Base-by-base conservation (phyloP, 2,797 vertebrate species). In the Mastacembelus armatus region DNA sequence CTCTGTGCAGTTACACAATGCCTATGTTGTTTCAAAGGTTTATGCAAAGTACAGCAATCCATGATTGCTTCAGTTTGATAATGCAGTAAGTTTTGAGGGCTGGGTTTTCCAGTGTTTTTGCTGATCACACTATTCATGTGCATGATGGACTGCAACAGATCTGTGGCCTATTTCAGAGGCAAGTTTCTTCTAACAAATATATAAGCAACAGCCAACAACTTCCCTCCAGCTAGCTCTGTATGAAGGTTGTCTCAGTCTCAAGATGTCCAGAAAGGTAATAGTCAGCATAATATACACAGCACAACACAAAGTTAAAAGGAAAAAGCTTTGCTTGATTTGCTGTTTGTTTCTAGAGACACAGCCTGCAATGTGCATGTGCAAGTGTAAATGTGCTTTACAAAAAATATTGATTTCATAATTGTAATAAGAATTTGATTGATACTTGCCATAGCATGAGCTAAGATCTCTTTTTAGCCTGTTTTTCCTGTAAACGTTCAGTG, bases 241-340 rank as follows among this genome's bases (percentile, higher is more conserved):
- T 84, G 84, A 77, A 84, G 75, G 75, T 85, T 80, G 81, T 80
- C 78, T 82, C 65, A 76, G 74, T 67, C 69, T 88, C 55, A 71
- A 75, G 79, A 81, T 83, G 84, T 84, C 62, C 21, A 55, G 16
- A 87, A 91, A 84, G 38, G 38, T 65, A 78, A 80, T 71, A 32
- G 84, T 93, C 91, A 94, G 92, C 93, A 90, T 73, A 84, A 85
- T 70, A 55, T 18, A 65, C 66, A 78, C 38, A 55, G 54, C 70
- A 85, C 68, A 81, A 65, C 77, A 73, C 7, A 50, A 48, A 72
- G 44, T 56, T 38, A 68, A 54, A 60, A 70, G 68, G 26, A 60
- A 38, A 67, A 66, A 73, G 61, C 38, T 71, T 82, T 39, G 24
- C 76, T 77, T 65, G 43, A 79, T 65, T 40, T 15, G 19, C 11